Evolutionary conservation across 2,888 invertebrate genomes (phyloP), one percentile per base, ranked within the genome.

Genomic region (Troglohyphantes excavatus): DNA sequence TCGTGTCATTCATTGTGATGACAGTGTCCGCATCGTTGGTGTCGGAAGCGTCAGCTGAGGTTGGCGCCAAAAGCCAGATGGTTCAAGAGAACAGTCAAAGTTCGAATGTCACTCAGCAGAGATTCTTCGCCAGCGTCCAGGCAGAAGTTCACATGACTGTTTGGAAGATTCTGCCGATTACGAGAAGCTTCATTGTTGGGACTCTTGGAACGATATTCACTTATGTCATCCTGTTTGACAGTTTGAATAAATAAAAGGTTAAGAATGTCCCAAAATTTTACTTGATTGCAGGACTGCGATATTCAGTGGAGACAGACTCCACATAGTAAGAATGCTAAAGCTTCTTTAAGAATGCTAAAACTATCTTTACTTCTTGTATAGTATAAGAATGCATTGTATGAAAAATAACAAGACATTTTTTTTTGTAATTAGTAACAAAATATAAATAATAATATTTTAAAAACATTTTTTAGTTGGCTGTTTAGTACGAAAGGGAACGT

Each of bases 161-260:
- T 33, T 68, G 68, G 68, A 68, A 68, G 29, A 68, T 68, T 33
- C n/a, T 33, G 11, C 68, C 68, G 1, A 33, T 68, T 21, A 68
- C n/a, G 9, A 68, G 68, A 33, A 68, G 33, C 33, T 68, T 68
- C 9, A 68, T 68, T 6, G 33, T 68, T 9, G 68, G 68, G 9
- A 68, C 33, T 6, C 11, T 68, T n/a, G 33, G 68, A 2, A 17
- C 6, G 5, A 33, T n/a, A 27, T 68, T 33, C 11, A 68, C 68
- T 2, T 68, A 68, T 33, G 68, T 11, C 33, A 27, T 33, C 21
- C n/a, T 68, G n/a, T 68, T 68, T n/a, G 33, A 68, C n/a, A 68
- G 33, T 5, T 33, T 68, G 33, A 68, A 68, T 19, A 2, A 53
- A n/a, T 17, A 11, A 17, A 6, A n/a, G n/a, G n/a, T n/a, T n/a